Base-by-base conservation (phyloP, 2,113 vertebrate species). In the Leuciscus idus region DNA sequence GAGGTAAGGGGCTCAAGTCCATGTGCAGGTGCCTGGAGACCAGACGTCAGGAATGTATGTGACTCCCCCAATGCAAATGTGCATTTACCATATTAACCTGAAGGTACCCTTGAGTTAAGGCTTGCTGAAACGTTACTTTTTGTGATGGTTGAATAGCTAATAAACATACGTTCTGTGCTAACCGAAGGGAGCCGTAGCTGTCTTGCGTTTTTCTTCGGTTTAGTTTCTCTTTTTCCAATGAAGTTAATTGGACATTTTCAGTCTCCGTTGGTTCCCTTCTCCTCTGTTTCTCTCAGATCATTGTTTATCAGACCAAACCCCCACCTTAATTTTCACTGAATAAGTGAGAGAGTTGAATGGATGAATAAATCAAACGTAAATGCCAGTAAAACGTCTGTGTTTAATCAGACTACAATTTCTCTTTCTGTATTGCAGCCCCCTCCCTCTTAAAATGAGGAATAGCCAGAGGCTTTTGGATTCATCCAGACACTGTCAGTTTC, bases 141-240 rank as follows among this genome's bases (percentile, higher is more conserved):
- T 87, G 73, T 87, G 88, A 89, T 85, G 85, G 88, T 87, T 87
- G 59, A 89, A 68, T 84, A 84, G 85, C 79, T 72, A 70, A 68
- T 30, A 83, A 86, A 86, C 81, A 64, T 59, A 76, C 28, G 17
- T 77, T 79, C 12, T 46, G 12, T 61, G 19, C 21, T 80, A 26
- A 48, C 17, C 10, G 9, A 30, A 30, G 7, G 8, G 26, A 57
- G 50, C 30, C 0, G 30, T 39, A 23, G 36, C 75, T 43, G 52
- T 59, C 30, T 57, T 12, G 9, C 5, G 36, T 59, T 33, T 30
- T 36, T 23, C 50, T 61, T 39, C 23, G 43, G 21, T 62, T 81
- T 64, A 78, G 84, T 39, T 68, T 77, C 15, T 82, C 80, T 84
- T 88, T 83, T 62, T 88, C 77, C 72, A 88, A 84, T 85, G 70